phyloP scores from a whole-genome alignment of 2,113 vertebrate species.

The Danio rerio region GRCz12tu NC_133181.1:41808501-41809000 shows the following conservation, averaged over 20 bases:
- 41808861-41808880: too few species aligned
- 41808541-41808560: conserved; percentile 85
- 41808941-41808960: too few species aligned
- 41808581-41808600: conserved; percentile 55
- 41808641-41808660: background rate
- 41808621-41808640: background rate
- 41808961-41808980: too few species aligned
- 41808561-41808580: conserved; percentile 84
- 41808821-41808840: conserved; percentile 81
- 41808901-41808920: too few species aligned
- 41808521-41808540: conserved; percentile 83
- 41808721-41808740: conserved; percentile 81
- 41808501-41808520: conserved; percentile 59
- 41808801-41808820: conserved; percentile 79
- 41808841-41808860: conserved; percentile 83
- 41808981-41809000: too few species aligned
- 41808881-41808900: too few species aligned
- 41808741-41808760: conserved; percentile 77
- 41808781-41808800: conserved; percentile 83
- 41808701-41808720: conserved; percentile 83
- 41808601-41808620: conserved; percentile 8
- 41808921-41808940: too few species aligned
- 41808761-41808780: conserved; percentile 79
- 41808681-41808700: conserved; percentile 87
- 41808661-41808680: conserved; percentile 83